Evolutionary conservation across 37 sponge, comb jelly and placozoan genomes (phyloP).

Genomic region (Mnemiopsis leidyi): DNA sequence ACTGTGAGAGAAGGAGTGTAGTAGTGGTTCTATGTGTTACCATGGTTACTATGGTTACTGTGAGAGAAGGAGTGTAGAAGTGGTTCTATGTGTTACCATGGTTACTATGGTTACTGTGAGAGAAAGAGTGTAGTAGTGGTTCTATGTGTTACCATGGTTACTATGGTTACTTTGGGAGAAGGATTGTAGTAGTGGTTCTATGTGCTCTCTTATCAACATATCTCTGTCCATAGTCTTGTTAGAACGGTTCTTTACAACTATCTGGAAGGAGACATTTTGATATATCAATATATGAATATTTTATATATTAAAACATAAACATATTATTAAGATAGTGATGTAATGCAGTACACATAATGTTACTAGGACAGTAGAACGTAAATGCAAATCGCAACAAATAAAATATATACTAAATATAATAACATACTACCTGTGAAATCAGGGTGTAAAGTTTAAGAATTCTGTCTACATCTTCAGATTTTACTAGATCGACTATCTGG

Average conservation of each 20-base stretch:
- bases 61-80: too few species aligned
- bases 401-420: neutral
- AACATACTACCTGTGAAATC: slow-evolving; percentile 30
- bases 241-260: neutral
- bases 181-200: neutral
- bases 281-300: neutral
- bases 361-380: too few species aligned
- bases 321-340: too few species aligned
- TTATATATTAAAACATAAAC: neutral
- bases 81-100: too few species aligned
- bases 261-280: neutral
- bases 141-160: neutral
- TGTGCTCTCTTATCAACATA: neutral
- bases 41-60: too few species aligned
- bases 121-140: too few species aligned
- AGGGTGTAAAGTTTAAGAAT: slow-evolving; percentile 3
- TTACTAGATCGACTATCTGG: slow-evolving; percentile 30
- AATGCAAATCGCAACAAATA: too few species aligned
- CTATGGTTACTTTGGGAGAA: neutral
- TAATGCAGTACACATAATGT: too few species aligned
- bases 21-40: too few species aligned
- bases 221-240: neutral
- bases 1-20: too few species aligned
- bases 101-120: too few species aligned
- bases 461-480: neutral